phyloP scores from a whole-genome alignment of 1,140 invertebrate genomes.

The Magallana angulata region DNA sequence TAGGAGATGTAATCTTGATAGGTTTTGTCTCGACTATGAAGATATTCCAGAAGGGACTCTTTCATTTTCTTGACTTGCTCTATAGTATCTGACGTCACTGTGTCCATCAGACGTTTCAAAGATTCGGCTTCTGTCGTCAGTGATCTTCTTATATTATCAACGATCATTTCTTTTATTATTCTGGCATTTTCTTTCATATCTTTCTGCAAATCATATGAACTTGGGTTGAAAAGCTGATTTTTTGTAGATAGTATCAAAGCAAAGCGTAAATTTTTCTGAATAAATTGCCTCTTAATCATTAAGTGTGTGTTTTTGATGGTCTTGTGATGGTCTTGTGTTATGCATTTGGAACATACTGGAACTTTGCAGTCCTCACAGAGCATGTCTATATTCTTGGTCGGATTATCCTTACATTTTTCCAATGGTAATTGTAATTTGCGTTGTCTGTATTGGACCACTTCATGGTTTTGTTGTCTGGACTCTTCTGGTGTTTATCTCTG shows the following conservation, averaged over 20 bases:
- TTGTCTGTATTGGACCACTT: not conserved
- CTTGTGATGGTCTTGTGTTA: not conserved
- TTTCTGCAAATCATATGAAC: not conserved
- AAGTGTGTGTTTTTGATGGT: not conserved
- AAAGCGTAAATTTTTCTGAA: not conserved
- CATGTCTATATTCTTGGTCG: not conserved
- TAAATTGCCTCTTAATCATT: not conserved
- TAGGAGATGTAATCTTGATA: not conserved
- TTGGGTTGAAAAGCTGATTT: not conserved
- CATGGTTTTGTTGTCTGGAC: not conserved
- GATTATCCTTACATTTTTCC: not conserved
- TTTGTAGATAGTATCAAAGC: not conserved
- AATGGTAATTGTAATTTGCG: not conserved
- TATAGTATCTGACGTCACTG: not conserved
- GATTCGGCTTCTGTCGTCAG: not conserved
- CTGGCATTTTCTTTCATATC: not conserved
- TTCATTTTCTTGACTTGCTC: not conserved
- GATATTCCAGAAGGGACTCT: not conserved
- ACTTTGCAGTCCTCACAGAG: not conserved
- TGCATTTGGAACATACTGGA: not conserved
- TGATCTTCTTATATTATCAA: not conserved
- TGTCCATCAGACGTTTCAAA: not conserved
- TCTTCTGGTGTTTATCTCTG: not conserved
- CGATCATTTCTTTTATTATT: not conserved
- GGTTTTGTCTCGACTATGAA: not conserved